Percentiles rank a stretch among this genome's conserved stretches.
Conservation (phyloP, 2,797 vertebrate species). For the Allobates femoralis region DNA sequence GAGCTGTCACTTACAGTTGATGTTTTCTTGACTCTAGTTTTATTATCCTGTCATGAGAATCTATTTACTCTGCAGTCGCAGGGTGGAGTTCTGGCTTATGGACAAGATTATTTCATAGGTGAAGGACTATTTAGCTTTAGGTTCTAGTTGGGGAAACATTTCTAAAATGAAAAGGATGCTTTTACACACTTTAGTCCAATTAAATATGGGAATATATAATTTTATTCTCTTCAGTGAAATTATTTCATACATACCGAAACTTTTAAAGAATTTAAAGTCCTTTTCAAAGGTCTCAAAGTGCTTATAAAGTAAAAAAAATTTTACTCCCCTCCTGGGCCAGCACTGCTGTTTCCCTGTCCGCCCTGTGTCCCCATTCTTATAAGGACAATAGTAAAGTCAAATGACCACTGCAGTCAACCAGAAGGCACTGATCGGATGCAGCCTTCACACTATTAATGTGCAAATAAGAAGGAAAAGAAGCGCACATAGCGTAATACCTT, state of each 20-base stretch:
- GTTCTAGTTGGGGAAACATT: background rate
- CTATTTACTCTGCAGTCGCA: slow-evolving; percentile 94
- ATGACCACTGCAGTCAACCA: too few relatives aligned
- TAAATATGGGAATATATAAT: background rate
- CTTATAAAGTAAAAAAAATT: too few relatives aligned
- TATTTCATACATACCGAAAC: background rate
- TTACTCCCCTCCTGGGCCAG: too few relatives aligned
- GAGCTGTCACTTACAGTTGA: slow-evolving; percentile 92
- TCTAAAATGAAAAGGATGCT: slow-evolving; percentile 1
- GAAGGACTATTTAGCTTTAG: slow-evolving; percentile 81
- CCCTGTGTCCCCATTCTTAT: too few relatives aligned
- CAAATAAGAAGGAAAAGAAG: too few relatives aligned
- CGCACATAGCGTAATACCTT: too few relatives aligned
- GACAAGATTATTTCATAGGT: slow-evolving; percentile 88
- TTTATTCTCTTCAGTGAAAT: background rate
- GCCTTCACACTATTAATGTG: too few relatives aligned
- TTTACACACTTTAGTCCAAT: background rate
- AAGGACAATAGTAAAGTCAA: too few relatives aligned
- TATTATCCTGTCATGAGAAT: slow-evolving; percentile 89
- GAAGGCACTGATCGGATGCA: too few relatives aligned
- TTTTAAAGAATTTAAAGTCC: too few relatives aligned
- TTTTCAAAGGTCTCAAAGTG: too few relatives aligned
- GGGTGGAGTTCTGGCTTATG: slow-evolving; percentile 86
- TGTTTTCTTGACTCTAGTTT: slow-evolving; percentile 93
- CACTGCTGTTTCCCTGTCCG: too few relatives aligned